Evolutionary conservation across 2,797 vertebrate genomes (phyloP).

Genomic region (Ataeniobius toweri): DNA sequence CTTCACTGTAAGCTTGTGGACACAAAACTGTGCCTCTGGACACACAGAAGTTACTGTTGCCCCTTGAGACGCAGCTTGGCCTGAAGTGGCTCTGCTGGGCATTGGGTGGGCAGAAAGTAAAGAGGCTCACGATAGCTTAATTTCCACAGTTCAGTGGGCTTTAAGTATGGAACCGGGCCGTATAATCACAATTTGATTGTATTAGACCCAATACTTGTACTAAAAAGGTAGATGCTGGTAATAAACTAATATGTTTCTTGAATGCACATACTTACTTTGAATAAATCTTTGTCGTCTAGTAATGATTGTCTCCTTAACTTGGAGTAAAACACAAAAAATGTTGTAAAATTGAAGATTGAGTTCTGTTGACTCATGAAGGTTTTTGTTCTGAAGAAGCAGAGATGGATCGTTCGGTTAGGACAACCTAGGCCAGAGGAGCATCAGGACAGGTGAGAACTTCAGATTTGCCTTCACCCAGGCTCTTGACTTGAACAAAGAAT

Average conservation of each 20-base stretch:
- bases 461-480: not conserved
- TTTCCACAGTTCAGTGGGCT: constrained; percentile 51
- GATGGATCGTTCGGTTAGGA: not conserved
- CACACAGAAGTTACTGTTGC: constrained; percentile 25
- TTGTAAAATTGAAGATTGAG: not conserved
- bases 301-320: not conserved
- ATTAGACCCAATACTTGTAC: not conserved
- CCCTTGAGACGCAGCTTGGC: constrained; percentile 67
- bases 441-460: not conserved
- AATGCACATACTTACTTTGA: not conserved
- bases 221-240: not conserved
- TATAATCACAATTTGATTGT: constrained; percentile 33
- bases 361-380: too few relatives aligned
- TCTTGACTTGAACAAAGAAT: not conserved
- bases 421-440: not conserved
- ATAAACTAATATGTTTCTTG: not conserved
- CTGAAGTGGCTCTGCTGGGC: constrained; percentile 66
- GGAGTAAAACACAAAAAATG: not conserved
- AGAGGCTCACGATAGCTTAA: constrained; percentile 67
- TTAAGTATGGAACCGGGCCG: constrained; percentile 73
- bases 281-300: not conserved
- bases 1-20: constrained; percentile 1
- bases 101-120: constrained; percentile 63
- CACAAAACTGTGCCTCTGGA: not conserved
- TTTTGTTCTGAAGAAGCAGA: not conserved